Base-by-base conservation (phyloP, 1,140 invertebrate species). In the Apocrypta bakeri region DNA sequence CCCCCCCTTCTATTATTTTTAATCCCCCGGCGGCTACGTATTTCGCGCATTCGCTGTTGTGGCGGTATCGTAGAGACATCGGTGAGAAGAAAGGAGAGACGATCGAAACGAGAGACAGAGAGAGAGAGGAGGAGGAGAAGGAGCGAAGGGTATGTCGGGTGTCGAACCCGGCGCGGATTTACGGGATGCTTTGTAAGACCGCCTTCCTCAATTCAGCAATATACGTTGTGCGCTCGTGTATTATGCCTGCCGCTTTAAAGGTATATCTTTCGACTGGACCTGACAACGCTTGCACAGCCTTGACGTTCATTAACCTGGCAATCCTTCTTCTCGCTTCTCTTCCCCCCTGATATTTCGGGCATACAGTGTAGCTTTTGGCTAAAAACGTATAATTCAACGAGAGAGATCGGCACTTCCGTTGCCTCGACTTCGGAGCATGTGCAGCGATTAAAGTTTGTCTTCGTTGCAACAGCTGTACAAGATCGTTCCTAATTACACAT, bases 161-260 rank as follows among this genome's bases (percentile, higher is more conserved):
- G 90, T 92, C 91, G 91, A 92, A 92, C 87, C 88, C 88, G 83
- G 90, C 89, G 88, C 89, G 90, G 91, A 91, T 92, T 92, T 92
- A 92, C 91, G 91, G 90, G 88, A 83, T 87, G 89, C 91, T 92
- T 92, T 92, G 90, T 92, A 91, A 31, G 25, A 89, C 90, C 91
- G 91, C 90, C 91, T 91, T 91, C 90, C 90, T 91, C 91, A 91
- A 91, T 92, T 91, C 90, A 91, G 85, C 90, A 90, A 90, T 92
- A 89, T 91, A 91, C 87, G 6, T 25, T 92, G 89, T 91, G 91
- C 87, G 6, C 25, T 12, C 79, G 25, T 29, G 42, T 29, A 48
- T 27, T n/a, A 61, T 24, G 40, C 11, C 21, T 61, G 87, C 85
- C 86, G 87, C 85, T 85, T 76, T 69, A 76, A 81, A 69, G 29